Percentiles rank a stretch among this genome's conserved stretches.
Conservation (phyloP, 1,140 invertebrate genomes). For the Microplitis demolitor region DNA sequence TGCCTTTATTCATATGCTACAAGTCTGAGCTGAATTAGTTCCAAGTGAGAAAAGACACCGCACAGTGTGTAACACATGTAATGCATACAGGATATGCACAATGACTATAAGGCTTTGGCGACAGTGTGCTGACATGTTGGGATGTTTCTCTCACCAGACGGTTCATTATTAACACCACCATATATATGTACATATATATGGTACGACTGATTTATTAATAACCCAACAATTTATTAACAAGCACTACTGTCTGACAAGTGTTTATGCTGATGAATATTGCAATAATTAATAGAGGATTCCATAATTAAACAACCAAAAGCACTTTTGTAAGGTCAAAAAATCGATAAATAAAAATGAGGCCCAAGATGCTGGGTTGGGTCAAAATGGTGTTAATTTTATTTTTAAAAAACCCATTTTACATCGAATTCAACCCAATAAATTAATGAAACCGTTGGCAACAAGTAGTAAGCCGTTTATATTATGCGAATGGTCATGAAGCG, state of each 20-base stretch:
- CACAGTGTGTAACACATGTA: slow-evolving; percentile 20
- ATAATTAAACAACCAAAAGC: too few species aligned
- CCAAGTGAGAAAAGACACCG: slow-evolving; percentile 13
- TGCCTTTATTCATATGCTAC: neutral
- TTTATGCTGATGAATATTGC: too few species aligned
- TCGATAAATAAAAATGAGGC: too few species aligned
- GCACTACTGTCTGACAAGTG: too few species aligned
- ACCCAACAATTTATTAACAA: neutral
- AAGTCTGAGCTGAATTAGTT: slow-evolving; percentile 10
- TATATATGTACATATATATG: neutral
- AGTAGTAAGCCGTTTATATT: neutral
- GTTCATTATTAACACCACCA: slow-evolving; percentile 11
- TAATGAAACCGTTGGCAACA: neutral
- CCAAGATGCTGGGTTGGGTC: too few species aligned
- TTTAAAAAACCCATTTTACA: too few species aligned
- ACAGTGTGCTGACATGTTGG: slow-evolving; percentile 11
- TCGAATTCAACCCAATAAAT: neutral
- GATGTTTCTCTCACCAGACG: slow-evolving; percentile 11
- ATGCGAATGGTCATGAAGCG: neutral
- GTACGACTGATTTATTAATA: slow-evolving; percentile 9
- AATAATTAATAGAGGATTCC: too few species aligned
- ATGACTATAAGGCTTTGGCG: neutral
- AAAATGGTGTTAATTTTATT: too few species aligned
- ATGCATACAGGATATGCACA: slow-evolving; percentile 21
- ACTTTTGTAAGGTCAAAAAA: too few species aligned